phyloP scores from a whole-genome alignment of 2,797 vertebrate species.

The Sebastes hubbsi region DNA sequence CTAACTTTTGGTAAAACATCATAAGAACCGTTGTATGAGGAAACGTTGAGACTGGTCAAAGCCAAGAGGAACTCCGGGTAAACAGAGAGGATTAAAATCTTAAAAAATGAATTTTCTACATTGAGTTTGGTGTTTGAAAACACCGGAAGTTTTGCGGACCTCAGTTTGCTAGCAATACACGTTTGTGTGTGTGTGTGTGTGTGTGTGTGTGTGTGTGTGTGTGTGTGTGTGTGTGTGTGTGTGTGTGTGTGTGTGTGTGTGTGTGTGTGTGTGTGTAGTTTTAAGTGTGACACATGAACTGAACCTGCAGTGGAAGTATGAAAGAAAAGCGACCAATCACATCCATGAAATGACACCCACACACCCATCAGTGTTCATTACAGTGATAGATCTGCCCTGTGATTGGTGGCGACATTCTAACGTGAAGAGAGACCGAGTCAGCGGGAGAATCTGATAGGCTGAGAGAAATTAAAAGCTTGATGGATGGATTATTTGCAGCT shows the following conservation, averaged over 20 bases:
- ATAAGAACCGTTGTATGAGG: too few relatives aligned
- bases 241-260: not conserved
- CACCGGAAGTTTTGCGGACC: not conserved
- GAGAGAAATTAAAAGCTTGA: conserved; percentile 4
- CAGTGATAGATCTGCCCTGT: conserved; percentile 38
- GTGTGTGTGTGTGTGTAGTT: not conserved
- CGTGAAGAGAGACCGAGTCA: not conserved
- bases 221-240: conserved; percentile 3
- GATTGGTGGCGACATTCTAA: conserved; percentile 28
- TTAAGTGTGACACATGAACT: conserved; percentile 42
- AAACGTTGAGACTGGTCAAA: too few relatives aligned
- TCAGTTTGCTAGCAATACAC: not conserved
- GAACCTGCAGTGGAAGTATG: conserved; percentile 21
- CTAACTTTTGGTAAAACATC: too few relatives aligned
- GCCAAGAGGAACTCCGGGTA: too few relatives aligned
- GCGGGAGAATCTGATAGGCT: conserved; percentile 30
- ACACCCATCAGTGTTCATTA: conserved; percentile 22
- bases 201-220: not conserved
- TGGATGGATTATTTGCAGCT: not conserved
- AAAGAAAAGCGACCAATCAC: conserved; percentile 13
- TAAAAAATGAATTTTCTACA: not conserved
- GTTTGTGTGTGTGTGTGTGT: conserved; percentile 12
- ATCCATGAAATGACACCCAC: not conserved
- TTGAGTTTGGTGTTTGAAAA: not conserved
- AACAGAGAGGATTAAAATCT: too few relatives aligned